Base-by-base conservation (phyloP, 2,113 vertebrate genomes). In the Podarcis raffonei region DNA sequence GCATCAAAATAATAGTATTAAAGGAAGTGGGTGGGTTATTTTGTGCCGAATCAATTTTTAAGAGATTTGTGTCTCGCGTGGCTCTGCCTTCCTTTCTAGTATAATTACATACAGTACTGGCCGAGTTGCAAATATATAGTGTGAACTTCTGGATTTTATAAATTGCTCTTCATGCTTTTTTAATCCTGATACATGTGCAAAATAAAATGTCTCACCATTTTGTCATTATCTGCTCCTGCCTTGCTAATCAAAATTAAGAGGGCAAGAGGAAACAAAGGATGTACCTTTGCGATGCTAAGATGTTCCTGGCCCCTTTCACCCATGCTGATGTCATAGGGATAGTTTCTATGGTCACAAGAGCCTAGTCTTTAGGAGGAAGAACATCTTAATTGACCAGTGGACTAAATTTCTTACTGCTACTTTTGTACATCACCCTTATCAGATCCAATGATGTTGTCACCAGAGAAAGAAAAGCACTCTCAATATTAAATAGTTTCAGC, bases 201-300 rank as follows among this genome's bases (percentile, higher is more conserved):
- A 62, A 65, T 81, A 76, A 85, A 53, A n/a, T 22, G 4, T 79
- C 77, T 15, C 30, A 6, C 32, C 65, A 62, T 0, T 80, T 81
- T 80, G 66, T 42, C 80, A 65, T 72, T 12, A 59, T 83, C 89
- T 3, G 8, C 65, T 8, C 5, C 77, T 71, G 22, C 68, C 62
- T 81, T 0, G 2, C 27, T 82, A 90, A 80, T 65, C 11, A 91
- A 83, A 90, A 85, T 69, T 42, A 91, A 91, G 48, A 23, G 1
- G 4, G 9, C 78, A 69, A 48, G 3, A 69, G 30, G 42, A 84
- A 4, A 69, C 69, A 77, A 84, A 89, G 35, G 22, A 16, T 90
- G 11, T 42, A 0, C 0, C 0, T 53, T 76, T 69, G 0, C 12
- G 9, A 86, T 90, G 90, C n/a, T 48, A 78, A 7, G 5, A 1